phyloP scores from a whole-genome alignment of 2,113 vertebrate genomes.

The Noctilio leporinus region DNA sequence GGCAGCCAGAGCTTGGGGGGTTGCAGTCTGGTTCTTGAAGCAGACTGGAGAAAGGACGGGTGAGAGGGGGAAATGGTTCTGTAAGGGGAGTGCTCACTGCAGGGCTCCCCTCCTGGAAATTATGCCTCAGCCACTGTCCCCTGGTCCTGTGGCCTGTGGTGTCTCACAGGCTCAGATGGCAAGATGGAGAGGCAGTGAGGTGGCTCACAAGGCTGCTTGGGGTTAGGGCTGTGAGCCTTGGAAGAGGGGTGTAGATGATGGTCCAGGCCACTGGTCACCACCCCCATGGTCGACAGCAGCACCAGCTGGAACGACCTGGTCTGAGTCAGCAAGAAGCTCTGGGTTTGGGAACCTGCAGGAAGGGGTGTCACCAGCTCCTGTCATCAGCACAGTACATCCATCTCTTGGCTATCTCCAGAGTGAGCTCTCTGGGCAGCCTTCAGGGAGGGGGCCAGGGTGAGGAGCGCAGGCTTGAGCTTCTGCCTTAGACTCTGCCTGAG shows the following conservation, averaged over 20 bases:
- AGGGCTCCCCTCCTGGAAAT: neutral
- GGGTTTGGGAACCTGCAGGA: neutral
- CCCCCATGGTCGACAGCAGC: neutral
- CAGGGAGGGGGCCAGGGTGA: neutral
- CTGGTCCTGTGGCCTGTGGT: fast-evolving
- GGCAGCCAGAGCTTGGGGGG: neutral
- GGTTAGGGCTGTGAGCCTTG: neutral
- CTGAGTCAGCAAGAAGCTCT: neutral
- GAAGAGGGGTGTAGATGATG: neutral
- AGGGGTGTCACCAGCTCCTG: neutral
- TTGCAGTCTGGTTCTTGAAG: neutral
- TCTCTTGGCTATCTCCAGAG: neutral
- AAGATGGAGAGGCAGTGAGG: neutral
- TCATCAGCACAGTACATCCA: too few relatives aligned
- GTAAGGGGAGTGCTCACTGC: neutral
- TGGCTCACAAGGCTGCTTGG: neutral
- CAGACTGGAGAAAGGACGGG: neutral
- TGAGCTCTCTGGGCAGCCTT: neutral
- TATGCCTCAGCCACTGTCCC: neutral
- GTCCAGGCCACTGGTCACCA: neutral
- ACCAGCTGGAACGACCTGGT: neutral
- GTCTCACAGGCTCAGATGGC: neutral
- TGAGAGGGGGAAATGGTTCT: neutral
- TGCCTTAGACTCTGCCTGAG: neutral
- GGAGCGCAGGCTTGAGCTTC: neutral